These are phyloP conservation scores for Schizaphis graminum DNA, from an alignment of 2,888 invertebrate species.

Conservation along the genomic window DNA sequence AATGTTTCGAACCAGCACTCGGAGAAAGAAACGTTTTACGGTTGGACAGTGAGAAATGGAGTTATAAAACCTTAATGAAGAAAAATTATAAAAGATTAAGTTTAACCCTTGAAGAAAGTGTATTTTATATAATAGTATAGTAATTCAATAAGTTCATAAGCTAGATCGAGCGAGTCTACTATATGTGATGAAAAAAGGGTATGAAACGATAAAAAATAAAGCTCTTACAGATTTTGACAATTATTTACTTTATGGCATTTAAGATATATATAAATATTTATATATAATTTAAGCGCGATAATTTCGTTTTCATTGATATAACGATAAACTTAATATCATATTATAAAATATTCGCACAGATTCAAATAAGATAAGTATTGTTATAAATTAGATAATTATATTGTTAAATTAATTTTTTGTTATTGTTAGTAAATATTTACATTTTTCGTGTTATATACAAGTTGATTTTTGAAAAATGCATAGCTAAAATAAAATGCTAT, in stretches of 20 bases:
- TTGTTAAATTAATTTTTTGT: neutral
- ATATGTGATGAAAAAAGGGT: neutral
- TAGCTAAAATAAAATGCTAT: neutral
- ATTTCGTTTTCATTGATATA: neutral
- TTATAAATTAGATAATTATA: neutral
- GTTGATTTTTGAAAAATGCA: neutral
- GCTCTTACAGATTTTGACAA: neutral
- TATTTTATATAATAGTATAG: slow-evolving; percentile 24
- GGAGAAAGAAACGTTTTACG: slow-evolving; percentile 28
- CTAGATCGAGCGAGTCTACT: neutral
- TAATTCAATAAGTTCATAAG: slow-evolving; percentile 30
- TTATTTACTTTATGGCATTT: neutral
- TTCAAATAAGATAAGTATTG: neutral
- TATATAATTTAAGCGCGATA: neutral
- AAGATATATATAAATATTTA: neutral
- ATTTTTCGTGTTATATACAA: neutral
- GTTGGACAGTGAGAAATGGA: slow-evolving; percentile 55
- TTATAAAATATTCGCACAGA: neutral
- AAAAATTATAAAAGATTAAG: slow-evolving; percentile 54
- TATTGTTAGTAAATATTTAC: neutral
- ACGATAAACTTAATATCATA: neutral
- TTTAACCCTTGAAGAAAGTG: slow-evolving; percentile 23
- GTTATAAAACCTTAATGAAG: slow-evolving; percentile 57
- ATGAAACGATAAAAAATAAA: neutral
- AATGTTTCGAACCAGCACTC: slow-evolving; percentile 31